Percentiles rank a stretch among this genome's conserved stretches.
phyloP scores from a whole-genome alignment of 1,140 invertebrate genomes.

The Tachypleus tridentatus region DNA sequence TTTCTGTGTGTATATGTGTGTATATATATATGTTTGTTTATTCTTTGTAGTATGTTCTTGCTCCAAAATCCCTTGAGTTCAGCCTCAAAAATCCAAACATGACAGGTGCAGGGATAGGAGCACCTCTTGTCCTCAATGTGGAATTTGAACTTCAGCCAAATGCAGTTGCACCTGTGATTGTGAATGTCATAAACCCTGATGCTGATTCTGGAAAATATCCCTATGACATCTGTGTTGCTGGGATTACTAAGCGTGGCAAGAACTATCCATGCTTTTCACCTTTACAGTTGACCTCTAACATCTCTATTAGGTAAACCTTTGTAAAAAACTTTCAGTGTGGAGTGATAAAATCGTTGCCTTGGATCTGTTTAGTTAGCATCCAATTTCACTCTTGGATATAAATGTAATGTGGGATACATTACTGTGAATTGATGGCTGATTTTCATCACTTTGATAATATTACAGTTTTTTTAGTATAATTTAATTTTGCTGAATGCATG shows the following conservation, averaged over 20 bases:
- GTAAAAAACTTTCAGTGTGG: no score
- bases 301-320: constrained; percentile 9
- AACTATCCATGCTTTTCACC: constrained; percentile 26
- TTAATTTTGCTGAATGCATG: no score
- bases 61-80: constrained; percentile 17
- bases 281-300: constrained; percentile 13
- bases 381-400: no score
- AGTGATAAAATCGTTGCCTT: no score
- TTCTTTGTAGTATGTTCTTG: constrained; percentile 6
- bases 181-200: constrained; percentile 14
- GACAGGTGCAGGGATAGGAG: constrained; percentile 5
- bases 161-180: constrained; percentile 13
- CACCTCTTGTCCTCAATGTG: constrained; percentile 14
- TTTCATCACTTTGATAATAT: no score
- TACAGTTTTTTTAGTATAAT: no score
- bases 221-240: constrained; percentile 21
- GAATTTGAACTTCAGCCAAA: constrained; percentile 19
- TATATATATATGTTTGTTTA: neutral
- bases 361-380: no score
- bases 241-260: constrained; percentile 19
- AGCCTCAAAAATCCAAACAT: constrained; percentile 10
- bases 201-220: constrained; percentile 11
- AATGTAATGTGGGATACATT: no score
- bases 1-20: constrained; percentile 1
- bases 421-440: no score